phyloP scores from a whole-genome alignment of 2,888 invertebrate species.

The Ornithoptera alexandrae region DNA sequence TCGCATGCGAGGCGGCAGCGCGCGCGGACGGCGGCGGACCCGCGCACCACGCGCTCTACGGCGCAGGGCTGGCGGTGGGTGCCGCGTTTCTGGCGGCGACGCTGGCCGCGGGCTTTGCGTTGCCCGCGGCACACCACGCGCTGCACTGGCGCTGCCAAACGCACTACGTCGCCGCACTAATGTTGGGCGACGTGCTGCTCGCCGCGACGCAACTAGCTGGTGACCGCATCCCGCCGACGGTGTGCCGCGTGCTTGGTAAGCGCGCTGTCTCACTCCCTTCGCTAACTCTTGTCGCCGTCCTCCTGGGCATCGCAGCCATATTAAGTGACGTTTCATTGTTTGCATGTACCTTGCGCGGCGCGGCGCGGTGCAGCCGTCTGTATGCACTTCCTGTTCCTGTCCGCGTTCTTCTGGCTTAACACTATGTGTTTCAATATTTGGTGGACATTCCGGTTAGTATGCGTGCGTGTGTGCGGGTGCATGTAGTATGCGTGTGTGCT shows the following conservation, averaged over 20 bases:
- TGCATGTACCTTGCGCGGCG: constrained; percentile 43
- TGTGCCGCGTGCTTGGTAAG: constrained; percentile 86
- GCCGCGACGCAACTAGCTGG: constrained; percentile 87
- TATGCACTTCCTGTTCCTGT: constrained; percentile 93
- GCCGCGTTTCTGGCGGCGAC: constrained; percentile 90
- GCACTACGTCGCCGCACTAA: constrained; percentile 90
- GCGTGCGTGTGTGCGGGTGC: no score
- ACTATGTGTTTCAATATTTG: constrained; percentile 97
- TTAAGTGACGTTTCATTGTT: constrained; percentile 30
- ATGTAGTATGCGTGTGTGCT: not conserved
- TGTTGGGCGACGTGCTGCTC: constrained; percentile 89
- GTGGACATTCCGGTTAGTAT: constrained; percentile 93
- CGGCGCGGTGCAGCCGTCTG: constrained; percentile 82
- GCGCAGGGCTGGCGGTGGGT: constrained; percentile 88
- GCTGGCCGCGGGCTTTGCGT: constrained; percentile 87
- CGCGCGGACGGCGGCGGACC: constrained; percentile 30
- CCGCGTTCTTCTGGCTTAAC: constrained; percentile 96
- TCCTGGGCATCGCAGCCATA: not conserved
- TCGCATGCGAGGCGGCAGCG: constrained; percentile 74
- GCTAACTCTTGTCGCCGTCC: not conserved
- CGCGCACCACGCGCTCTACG: constrained; percentile 84
- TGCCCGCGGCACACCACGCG: constrained; percentile 91
- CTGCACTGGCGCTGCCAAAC: constrained; percentile 94
- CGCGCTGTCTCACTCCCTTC: not conserved
- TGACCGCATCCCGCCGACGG: constrained; percentile 78